A percentile compares a stretch with the other conserved stretches of the same genome.
These are phyloP conservation scores for Chrysotoxum bicinctum DNA, from an alignment of 2,888 invertebrate species.

Conservation along the genomic window DNA sequence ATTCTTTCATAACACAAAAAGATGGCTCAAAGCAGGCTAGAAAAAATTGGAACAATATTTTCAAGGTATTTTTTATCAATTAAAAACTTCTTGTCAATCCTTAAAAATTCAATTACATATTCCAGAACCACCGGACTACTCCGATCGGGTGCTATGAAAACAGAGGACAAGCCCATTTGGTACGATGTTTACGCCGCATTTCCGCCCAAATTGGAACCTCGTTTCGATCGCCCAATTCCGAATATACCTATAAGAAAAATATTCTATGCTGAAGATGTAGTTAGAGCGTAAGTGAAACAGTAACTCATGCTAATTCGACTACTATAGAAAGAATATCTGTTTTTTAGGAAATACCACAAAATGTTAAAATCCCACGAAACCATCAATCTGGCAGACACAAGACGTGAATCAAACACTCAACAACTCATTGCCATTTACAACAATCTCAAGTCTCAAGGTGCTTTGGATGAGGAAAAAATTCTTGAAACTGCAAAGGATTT, in stretches of 20 bases:
- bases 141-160: conserved; percentile 89
- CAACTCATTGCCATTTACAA: conserved; percentile 85
- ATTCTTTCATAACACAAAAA: conserved; percentile 51
- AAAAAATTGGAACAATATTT: conserved; percentile 89
- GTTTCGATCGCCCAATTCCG: conserved; percentile 86
- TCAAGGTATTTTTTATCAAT: conserved; percentile 83
- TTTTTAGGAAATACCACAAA: conserved; percentile 86
- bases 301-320: too few species aligned
- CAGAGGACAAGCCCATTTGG: conserved; percentile 95
- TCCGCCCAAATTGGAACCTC: conserved; percentile 93
- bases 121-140: conserved; percentile 88
- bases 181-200: conserved; percentile 94
- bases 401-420: conserved; percentile 82
- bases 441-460: conserved; percentile 83
- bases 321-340: not conserved
- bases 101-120: not conserved
- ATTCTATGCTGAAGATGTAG: conserved; percentile 91
- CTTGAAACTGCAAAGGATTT: conserved; percentile 82
- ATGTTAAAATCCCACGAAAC: conserved; percentile 83
- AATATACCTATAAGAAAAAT: conserved; percentile 86
- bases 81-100: conserved; percentile 25
- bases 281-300: conserved; percentile 88
- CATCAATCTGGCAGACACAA: conserved; percentile 83
- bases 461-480: conserved; percentile 83
- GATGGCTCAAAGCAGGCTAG: conserved; percentile 88